A percentile compares a stretch with the other conserved stretches of the same genome.
These are phyloP conservation scores for Stictonetta naevosa DNA, from an alignment of 2,113 vertebrate genomes.

Conservation along the genomic window DNA sequence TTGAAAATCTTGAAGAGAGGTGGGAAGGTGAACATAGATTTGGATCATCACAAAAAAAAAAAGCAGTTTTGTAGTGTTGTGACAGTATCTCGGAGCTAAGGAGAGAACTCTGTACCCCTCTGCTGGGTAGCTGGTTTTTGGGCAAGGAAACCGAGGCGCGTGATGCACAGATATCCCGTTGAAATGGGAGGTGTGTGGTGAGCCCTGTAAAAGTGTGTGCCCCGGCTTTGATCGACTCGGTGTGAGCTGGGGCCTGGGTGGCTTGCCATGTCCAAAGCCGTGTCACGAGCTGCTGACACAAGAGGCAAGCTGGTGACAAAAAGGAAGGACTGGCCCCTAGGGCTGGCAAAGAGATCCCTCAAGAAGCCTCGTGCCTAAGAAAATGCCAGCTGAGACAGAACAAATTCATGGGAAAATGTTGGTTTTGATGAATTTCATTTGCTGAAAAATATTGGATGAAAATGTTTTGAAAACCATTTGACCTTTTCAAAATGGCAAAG, in stretches of 20 bases:
- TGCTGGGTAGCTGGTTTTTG: neutral
- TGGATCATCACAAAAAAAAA: neutral
- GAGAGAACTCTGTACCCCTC: neutral
- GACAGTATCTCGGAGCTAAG: neutral
- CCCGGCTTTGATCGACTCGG: neutral
- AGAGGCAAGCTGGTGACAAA: neutral
- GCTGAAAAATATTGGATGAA: constrained; percentile 40
- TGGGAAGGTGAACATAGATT: neutral
- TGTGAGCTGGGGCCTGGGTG: neutral
- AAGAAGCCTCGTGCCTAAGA: neutral
- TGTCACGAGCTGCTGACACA: neutral
- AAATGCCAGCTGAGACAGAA: constrained; percentile 33
- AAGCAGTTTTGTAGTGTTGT: neutral
- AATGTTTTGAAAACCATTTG: constrained; percentile 67
- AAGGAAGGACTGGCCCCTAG: neutral
- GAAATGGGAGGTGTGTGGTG: neutral
- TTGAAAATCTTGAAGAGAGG: neutral
- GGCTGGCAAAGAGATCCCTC: neutral
- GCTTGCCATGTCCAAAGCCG: neutral
- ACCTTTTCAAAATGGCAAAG: constrained; percentile 68
- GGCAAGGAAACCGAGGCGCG: neutral
- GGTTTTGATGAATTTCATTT: constrained; percentile 58
- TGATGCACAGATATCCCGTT: neutral
- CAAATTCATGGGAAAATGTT: constrained; percentile 6
- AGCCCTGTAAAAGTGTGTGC: neutral